Evolutionary conservation across 2,113 vertebrate genomes (phyloP), one percentile per base, ranked within the genome.

Genomic region (Austrofundulus limnaeus): DNA sequence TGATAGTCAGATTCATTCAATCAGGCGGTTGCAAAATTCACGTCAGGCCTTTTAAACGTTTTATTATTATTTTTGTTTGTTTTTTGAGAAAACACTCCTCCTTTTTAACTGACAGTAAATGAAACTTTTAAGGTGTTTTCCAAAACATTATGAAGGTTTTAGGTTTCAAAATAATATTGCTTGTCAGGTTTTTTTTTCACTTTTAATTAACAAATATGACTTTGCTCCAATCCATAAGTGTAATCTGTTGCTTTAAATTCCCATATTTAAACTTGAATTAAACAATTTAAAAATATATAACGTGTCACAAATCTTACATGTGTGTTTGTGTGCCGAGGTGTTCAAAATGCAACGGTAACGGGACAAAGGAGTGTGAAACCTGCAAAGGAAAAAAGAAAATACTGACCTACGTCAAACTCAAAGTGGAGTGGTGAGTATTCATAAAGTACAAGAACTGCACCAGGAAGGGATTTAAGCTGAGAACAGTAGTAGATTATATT

Each of bases 371-470:
- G 0, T 92, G 91, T 57, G 19, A 63, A 0, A 86, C 77, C 45
- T 92, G 91, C 21, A 25, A 91, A 17, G 91, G 90, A 19, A 89
- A 85, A 42, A 5, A 48, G 7, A 77, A 86, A 42, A 56, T 92
- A 28, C 72, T 91, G 70, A 34, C 72, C 8, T 92, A 77, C 78
- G 89, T 92, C 83, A 58, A 88, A 17, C 88, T 92, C 0, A 91
- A 80, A 55, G 88, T 91, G 59, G 78, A 89, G 38, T 91, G 91
- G 91, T 92, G 72, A 85, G 83, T 80, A 38, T 7, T 21, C 11
- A 4, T 21, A 24, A 16, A 39, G 12, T 11, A 16, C 46, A 20
- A 0, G 17, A 38, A 3, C 5, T 52, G 25, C 8, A 34, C 11
- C 34, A 11, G 6, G 17, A 31, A 11, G 38, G 4, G 25, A n/a